Evolutionary conservation across 37 sponge, comb jelly and placozoan genomes (phyloP), one percentile per base, ranked within the genome.

Genomic region (Agelas oroides): DNA sequence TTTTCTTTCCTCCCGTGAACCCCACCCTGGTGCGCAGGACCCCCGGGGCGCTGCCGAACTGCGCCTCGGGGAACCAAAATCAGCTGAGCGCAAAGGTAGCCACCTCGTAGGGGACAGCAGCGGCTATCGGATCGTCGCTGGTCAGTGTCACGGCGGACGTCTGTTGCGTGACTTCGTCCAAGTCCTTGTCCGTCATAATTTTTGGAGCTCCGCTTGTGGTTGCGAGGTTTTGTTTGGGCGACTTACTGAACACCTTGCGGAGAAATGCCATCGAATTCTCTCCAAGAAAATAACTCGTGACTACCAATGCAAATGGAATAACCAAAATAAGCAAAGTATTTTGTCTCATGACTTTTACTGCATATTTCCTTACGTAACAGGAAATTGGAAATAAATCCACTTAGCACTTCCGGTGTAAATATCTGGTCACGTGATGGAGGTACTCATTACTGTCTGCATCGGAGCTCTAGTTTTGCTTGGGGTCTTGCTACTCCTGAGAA

Each of bases 21-120:
- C 98, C 98, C 46, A 97, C 98, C 67, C 77, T 87, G 46, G 98
- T 95, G 24, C 84, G 88, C 17, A 97, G 87, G 55, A 97, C 96
- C 59, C 98, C 98, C 71, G 83, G 81, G 89, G 86, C 96, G 80
- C 94, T 65, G 87, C 94, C 98, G 73, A 93, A 95, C 96, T 97
- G 98, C 57, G 98, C 96, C 94, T 97, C 98, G 89, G 98, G 98
- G 79, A 97, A 97, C 98, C 98, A 97, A 84, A 97, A 97, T 97
- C 98, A 97, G 98, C 98, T 97, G 41, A 97, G 82, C 1, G 98
- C 98, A 33, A 97, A 91, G 18, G 98, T 97, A 32, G 98, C 98
- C 34, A 79, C 72, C 65, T 91, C 93, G 89, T 80, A 81, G 53
- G 72, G 60, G 20, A 73, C 83, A 6, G 53, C 53, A 25, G 62